Conservation (phyloP, 2,113 vertebrate genomes). For the Tympanuchus pallidicinctus region DNA sequence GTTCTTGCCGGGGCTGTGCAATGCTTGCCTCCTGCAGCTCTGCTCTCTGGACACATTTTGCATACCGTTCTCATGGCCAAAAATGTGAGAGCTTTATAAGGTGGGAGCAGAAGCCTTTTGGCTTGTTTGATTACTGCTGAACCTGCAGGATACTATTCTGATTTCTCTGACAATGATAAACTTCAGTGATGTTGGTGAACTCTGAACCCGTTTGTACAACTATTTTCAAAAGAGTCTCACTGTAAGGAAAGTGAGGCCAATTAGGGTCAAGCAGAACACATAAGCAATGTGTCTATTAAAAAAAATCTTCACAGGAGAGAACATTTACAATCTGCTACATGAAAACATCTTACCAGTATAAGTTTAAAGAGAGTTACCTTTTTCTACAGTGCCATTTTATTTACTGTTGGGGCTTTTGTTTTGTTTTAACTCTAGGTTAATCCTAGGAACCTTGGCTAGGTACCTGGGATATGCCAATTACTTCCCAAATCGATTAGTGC, state of each 20-base stretch:
- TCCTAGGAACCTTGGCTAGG: background rate
- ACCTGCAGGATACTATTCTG: background rate
- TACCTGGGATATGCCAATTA: background rate
- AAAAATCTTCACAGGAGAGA: background rate
- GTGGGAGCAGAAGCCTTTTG: background rate
- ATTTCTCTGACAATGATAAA: constrained; percentile 6
- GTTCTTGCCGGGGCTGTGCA: background rate
- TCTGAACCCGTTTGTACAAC: background rate
- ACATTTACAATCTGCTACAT: background rate
- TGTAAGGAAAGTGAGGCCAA: background rate
- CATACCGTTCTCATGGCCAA: background rate
- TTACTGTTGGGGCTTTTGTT: background rate
- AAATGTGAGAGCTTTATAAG: background rate
- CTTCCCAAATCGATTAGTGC: background rate
- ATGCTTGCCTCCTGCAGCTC: constrained; percentile 4
- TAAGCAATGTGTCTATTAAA: background rate
- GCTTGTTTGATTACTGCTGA: background rate
- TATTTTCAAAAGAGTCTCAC: background rate
- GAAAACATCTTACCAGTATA: background rate
- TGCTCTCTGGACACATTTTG: background rate
- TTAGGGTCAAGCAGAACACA: background rate
- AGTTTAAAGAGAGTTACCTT: background rate
- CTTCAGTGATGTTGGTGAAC: constrained; percentile 5
- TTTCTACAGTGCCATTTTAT: background rate
- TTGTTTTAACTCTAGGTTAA: background rate